Evolutionary conservation across 2,888 invertebrate genomes (phyloP).

Genomic region (Mycalesis mineus): DNA sequence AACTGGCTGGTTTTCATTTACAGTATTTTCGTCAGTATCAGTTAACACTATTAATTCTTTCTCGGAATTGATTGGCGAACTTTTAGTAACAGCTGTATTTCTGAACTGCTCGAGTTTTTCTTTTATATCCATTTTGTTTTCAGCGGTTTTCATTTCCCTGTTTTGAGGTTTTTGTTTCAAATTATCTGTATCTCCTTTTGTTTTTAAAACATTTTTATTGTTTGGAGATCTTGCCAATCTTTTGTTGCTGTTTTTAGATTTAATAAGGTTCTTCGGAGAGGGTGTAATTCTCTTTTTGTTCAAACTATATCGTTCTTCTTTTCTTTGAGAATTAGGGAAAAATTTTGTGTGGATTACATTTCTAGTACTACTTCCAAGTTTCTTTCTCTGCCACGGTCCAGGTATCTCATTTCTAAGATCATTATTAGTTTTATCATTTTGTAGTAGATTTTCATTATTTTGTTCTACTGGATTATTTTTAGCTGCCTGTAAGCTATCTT

Average conservation of each 20-base stretch:
- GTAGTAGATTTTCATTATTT: neutral
- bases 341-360: conserved; percentile 14
- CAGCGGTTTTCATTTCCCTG: neutral
- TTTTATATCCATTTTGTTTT: neutral
- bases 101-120: neutral
- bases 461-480: neutral
- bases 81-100: neutral
- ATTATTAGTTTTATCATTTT: neutral
- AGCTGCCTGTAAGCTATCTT: neutral
- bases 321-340: neutral
- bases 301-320: neutral
- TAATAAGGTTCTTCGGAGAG: neutral
- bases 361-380: conserved; percentile 9
- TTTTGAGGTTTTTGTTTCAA: neutral
- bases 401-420: neutral
- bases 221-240: neutral
- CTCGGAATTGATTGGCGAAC: neutral
- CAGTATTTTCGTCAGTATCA: conserved; percentile 27
- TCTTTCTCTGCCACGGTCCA: neutral
- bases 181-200: neutral
- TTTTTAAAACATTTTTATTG: neutral
- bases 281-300: conserved; percentile 9
- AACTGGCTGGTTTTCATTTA: conserved; percentile 30
- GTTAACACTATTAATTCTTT: conserved; percentile 8
- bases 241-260: neutral